A percentile compares a stretch with the other conserved stretches of the same genome.
phyloP scores from a whole-genome alignment of 2,797 vertebrate genomes.

The Numenius phaeopus region DNA sequence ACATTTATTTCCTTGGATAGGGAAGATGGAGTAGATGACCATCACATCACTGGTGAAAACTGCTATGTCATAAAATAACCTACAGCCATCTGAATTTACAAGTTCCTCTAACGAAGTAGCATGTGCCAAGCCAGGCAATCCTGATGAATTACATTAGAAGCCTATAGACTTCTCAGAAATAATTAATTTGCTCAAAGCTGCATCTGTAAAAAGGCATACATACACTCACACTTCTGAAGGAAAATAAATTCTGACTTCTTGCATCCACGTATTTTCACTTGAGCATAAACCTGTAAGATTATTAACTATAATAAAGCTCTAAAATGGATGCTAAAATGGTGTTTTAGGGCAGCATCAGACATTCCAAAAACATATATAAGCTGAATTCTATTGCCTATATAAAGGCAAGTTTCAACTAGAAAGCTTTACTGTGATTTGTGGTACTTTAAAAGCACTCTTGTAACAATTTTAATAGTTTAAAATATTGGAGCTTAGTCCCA shows the following conservation, averaged over 20 bases:
- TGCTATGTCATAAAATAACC: slow-evolving; percentile 11
- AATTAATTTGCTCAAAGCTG: slow-evolving; percentile 10
- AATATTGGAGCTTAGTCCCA: slow-evolving; percentile 53
- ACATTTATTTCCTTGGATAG: neutral
- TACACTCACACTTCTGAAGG: neutral
- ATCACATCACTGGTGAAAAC: neutral
- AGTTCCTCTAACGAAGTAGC: neutral
- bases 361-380: slow-evolving; percentile 31
- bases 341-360: slow-evolving; percentile 42
- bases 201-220: neutral
- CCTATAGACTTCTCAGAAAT: neutral
- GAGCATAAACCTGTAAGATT: slow-evolving; percentile 24
- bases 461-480: slow-evolving; percentile 68
- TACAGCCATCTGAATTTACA: neutral
- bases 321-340: slow-evolving; percentile 44
- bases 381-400: slow-evolving; percentile 27
- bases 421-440: slow-evolving; percentile 54
- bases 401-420: slow-evolving; percentile 58
- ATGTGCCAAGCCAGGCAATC: slow-evolving; percentile 10
- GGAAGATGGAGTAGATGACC: neutral
- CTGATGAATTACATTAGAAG: neutral
- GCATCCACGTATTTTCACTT: neutral
- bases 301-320: slow-evolving; percentile 47
- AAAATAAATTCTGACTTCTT: slow-evolving; percentile 44
- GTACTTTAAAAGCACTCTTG: slow-evolving; percentile 50